Evolutionary conservation across 2,888 invertebrate genomes (phyloP).

Genomic region (Philereme vetulata): DNA sequence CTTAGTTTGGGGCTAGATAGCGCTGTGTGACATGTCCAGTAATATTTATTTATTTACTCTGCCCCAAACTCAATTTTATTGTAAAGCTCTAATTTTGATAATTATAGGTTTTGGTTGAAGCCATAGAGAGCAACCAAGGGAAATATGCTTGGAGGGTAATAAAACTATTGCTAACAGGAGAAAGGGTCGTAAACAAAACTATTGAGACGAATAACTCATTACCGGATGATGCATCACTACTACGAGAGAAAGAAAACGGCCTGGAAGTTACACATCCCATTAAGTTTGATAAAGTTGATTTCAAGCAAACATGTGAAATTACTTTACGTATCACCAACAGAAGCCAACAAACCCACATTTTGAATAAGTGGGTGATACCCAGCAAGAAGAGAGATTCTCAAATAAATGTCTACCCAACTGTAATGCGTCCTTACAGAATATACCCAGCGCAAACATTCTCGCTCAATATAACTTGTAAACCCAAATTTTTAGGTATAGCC

Average conservation of each 20-base stretch:
- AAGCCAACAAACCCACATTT: conserved; percentile 63
- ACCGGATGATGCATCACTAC: conserved; percentile 51
- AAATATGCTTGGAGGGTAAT: conserved; percentile 85
- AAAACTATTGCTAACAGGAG: conserved; percentile 47
- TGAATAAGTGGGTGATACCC: conserved; percentile 79
- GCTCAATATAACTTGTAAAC: conserved; percentile 78
- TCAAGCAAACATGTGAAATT: conserved; percentile 51
- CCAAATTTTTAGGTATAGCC: conserved; percentile 84
- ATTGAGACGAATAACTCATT: conserved; percentile 57
- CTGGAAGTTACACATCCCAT: conserved; percentile 82
- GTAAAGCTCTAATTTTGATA: background rate
- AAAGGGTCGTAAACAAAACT: conserved; percentile 10
- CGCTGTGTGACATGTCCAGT: no score
- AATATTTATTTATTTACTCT: no score
- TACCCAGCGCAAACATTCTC: conserved; percentile 65
- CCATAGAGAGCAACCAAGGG: conserved; percentile 89
- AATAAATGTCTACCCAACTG: conserved; percentile 68
- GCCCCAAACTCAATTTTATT: background rate
- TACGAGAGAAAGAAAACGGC: conserved; percentile 72
- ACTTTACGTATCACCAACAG: conserved; percentile 69
- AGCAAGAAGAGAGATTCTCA: conserved; percentile 81
- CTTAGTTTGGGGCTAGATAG: no score
- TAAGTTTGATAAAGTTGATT: conserved; percentile 72
- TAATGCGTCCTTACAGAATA: conserved; percentile 61
- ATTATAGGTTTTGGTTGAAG: conserved; percentile 83